phyloP scores from a whole-genome alignment of 2,797 vertebrate species.

The Philypnodon macrostomus region DNA sequence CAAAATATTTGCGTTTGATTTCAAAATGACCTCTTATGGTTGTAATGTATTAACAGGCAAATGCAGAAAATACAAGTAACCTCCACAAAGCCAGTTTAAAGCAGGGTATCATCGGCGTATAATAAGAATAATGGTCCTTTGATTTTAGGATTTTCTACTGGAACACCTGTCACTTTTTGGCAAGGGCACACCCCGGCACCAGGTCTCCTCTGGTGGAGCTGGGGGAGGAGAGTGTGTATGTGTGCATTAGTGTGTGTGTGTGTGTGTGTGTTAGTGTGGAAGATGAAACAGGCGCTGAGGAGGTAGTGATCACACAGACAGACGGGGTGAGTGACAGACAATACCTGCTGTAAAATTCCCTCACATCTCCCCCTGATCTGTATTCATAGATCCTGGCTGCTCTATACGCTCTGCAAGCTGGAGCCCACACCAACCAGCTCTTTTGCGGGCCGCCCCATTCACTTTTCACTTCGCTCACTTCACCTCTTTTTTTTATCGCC shows the following conservation, averaged over 20 bases:
- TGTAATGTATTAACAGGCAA: conserved; percentile 44
- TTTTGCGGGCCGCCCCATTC: conserved; percentile 65
- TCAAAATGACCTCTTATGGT: conserved; percentile 28
- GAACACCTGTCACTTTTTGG: conserved; percentile 80
- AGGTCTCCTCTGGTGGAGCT: conserved; percentile 55
- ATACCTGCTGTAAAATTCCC: conserved; percentile 82
- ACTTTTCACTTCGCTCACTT: conserved; percentile 65
- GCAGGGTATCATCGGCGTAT: conserved; percentile 69
- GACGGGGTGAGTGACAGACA: conserved; percentile 83
- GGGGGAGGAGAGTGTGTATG: conserved; percentile 30
- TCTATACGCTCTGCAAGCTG: conserved; percentile 64
- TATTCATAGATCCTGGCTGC: conserved; percentile 79
- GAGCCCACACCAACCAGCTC: conserved; percentile 67
- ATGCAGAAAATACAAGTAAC: conserved; percentile 63
- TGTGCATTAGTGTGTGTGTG: conserved; percentile 41
- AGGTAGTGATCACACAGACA: conserved; percentile 78
- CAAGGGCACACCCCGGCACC: conserved; percentile 71
- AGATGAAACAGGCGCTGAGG: conserved; percentile 76
- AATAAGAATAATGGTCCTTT: conserved; percentile 73
- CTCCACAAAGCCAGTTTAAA: conserved; percentile 71
- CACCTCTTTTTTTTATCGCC: conserved; percentile 29
- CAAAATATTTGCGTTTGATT: conserved; percentile 28
- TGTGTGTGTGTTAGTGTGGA: conserved; percentile 49
- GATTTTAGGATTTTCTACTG: conserved; percentile 75
- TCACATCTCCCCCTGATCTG: conserved; percentile 81